Conservation (phyloP, 2,888 invertebrate genomes). For the Capitulum mitella region DNA sequence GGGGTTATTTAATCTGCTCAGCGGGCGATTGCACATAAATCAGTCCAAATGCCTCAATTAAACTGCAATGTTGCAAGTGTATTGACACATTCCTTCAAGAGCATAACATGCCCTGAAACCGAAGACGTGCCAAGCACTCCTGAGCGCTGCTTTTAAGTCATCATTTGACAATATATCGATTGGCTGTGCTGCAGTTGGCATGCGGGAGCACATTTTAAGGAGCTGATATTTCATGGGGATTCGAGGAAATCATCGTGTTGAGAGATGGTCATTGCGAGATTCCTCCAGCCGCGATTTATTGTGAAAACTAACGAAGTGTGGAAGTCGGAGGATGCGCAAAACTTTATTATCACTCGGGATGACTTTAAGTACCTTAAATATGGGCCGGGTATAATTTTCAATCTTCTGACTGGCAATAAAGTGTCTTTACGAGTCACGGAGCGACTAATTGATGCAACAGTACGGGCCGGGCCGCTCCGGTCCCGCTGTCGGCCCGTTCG, state of each 20-base stretch:
- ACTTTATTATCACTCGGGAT: background rate
- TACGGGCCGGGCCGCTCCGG: background rate
- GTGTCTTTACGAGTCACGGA: conserved; percentile 15
- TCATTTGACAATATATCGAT: too few relatives aligned
- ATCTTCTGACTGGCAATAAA: background rate
- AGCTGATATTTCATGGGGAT: background rate
- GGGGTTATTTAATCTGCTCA: background rate
- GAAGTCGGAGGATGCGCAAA: conserved; percentile 7
- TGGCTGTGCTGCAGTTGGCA: too few relatives aligned
- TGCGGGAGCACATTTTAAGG: too few relatives aligned
- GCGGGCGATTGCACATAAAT: background rate
- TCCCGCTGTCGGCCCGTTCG: background rate
- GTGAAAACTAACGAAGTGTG: conserved; percentile 19
- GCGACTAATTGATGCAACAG: conserved; percentile 8
- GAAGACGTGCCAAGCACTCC: background rate
- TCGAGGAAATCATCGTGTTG: too few relatives aligned
- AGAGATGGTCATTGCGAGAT: background rate
- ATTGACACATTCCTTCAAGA: background rate
- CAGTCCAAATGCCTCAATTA: conserved; percentile 2
- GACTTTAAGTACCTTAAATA: conserved; percentile 13
- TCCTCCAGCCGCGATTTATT: background rate
- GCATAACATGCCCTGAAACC: background rate
- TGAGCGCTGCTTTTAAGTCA: too few relatives aligned
- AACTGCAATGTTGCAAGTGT: background rate
- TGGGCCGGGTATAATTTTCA: background rate